Evolutionary conservation across 2,113 vertebrate genomes (phyloP), one percentile per base, ranked within the genome.

Genomic region (Scolopax mira): DNA sequence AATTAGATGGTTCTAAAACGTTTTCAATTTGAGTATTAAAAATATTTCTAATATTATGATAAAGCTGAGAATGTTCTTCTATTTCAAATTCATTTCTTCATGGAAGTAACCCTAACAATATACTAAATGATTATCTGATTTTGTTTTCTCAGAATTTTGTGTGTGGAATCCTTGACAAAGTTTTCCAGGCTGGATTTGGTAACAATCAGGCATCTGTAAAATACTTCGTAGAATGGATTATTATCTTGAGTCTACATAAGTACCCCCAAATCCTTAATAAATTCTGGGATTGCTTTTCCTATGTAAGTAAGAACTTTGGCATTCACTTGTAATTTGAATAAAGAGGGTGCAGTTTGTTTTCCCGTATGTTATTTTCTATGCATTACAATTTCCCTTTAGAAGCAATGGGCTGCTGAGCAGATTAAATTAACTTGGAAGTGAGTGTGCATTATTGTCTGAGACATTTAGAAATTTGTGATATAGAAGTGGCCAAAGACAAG

Each of bases 161-260:
- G 66, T 93, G 88, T 93, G 95, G 92, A 57, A 89, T 98, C 44
- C 89, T 99, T 95, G 97, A 96, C 78, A 97, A 60, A 80, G 97
- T 99, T 95, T 99, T 98, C 90, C 98, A 98, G 89, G 98, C 99
- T 81, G 99, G 98, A 61, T 99, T 99, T 95, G 90, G 96, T 94
- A 99, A 98, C 92, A 99, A 99, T 96, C 99, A 99, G 85, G 98
- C 99, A 48, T 99, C 99, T n/a, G 98, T 99, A 77, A 99, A 99
- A 87, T 99, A 99, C 94, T 98, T 99, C 44, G 98, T 99, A 37
- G 99, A 99, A 92, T 99, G 99, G 99, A 96, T 98, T 91, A 97
- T 99, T 94, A 98, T 99, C 81, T 94, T 99, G 94, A 98, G 98
- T 88, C 98, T 99, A 28, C 95, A 98, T 85, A 98, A 77, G 57